Evolutionary conservation across 2,113 vertebrate species (phyloP).

Genomic region (Triplophysa tibetana): DNA sequence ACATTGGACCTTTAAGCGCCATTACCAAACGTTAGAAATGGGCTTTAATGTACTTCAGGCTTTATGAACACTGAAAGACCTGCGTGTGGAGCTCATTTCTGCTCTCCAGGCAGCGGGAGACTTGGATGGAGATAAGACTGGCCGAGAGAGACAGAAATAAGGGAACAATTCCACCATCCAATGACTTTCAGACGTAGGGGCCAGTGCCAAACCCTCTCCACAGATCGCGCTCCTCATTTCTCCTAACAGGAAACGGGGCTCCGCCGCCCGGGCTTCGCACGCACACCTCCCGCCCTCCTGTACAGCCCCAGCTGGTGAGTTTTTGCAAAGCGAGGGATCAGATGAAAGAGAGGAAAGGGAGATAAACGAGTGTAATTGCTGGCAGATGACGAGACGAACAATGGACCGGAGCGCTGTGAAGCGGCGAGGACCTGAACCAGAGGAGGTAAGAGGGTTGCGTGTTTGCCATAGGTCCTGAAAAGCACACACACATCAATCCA

Average conservation of each 20-base stretch:
- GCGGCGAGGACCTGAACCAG: slow-evolving; percentile 24
- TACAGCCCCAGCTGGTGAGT: slow-evolving; percentile 63
- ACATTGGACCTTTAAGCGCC: too few relatives aligned
- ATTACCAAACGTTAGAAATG: background rate
- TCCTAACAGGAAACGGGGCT: slow-evolving; percentile 49
- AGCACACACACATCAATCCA: slow-evolving; percentile 3
- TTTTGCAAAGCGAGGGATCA: slow-evolving; percentile 58
- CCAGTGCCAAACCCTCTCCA: slow-evolving; percentile 60
- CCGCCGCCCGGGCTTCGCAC: slow-evolving; percentile 64
- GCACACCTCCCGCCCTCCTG: slow-evolving; percentile 49
- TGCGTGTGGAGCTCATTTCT: slow-evolving; percentile 39
- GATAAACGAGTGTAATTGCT: slow-evolving; percentile 72
- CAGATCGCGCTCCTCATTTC: slow-evolving; percentile 56
- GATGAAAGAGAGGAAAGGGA: slow-evolving; percentile 68
- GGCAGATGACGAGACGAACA: slow-evolving; percentile 62
- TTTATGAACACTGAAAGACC: slow-evolving; percentile 37
- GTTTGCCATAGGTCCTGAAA: slow-evolving; percentile 13
- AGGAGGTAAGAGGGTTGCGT: slow-evolving; percentile 34
- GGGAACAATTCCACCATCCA: slow-evolving; percentile 62
- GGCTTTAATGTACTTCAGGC: slow-evolving; percentile 10
- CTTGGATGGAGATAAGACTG: slow-evolving; percentile 17
- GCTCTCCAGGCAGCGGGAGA: slow-evolving; percentile 35
- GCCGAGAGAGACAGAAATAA: slow-evolving; percentile 4
- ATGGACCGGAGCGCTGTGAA: slow-evolving; percentile 30
- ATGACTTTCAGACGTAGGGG: slow-evolving; percentile 65